phyloP scores from a whole-genome alignment of 64 coral and sea anemone species.

The Montipora capricornis region DNA sequence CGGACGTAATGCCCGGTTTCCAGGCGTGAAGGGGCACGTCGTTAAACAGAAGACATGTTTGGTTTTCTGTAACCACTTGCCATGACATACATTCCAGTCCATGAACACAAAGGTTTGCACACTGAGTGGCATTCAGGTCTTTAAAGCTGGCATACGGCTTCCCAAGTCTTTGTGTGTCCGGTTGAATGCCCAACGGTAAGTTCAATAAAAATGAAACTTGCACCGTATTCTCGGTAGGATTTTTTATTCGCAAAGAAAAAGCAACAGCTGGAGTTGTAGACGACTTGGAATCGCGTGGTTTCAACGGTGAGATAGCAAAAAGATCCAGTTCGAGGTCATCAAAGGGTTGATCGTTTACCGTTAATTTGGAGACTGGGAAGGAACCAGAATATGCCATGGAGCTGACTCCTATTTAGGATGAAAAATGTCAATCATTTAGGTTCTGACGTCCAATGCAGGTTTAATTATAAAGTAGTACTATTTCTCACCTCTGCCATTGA shows the following conservation, averaged over 20 bases:
- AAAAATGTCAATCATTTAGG: background rate
- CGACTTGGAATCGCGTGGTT: conserved; percentile 76
- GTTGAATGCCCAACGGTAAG: conserved; percentile 79
- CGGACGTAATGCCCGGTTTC: conserved; percentile 64
- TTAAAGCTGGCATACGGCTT: background rate
- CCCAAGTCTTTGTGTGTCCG: conserved; percentile 79
- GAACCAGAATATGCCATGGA: conserved; percentile 83
- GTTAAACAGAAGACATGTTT: conserved; percentile 81
- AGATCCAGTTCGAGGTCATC: conserved; percentile 70
- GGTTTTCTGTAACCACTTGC: conserved; percentile 11
- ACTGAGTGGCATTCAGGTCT: background rate
- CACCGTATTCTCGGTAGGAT: conserved; percentile 53
- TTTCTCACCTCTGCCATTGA: no score
- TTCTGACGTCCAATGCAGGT: background rate
- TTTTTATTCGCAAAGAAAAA: conserved; percentile 77
- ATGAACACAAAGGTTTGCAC: conserved; percentile 28
- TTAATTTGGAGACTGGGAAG: conserved; percentile 85
- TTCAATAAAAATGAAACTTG: conserved; percentile 83
- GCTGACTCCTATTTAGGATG: conserved; percentile 35
- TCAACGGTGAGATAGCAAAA: conserved; percentile 77
- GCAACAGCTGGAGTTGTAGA: conserved; percentile 84
- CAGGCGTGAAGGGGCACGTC: conserved; percentile 77
- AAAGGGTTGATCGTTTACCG: conserved; percentile 16
- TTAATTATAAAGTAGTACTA: no score
- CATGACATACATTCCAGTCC: conserved; percentile 69